phyloP scores from a whole-genome alignment of 2,888 invertebrate species.

The Lysandra bellargus region DNA sequence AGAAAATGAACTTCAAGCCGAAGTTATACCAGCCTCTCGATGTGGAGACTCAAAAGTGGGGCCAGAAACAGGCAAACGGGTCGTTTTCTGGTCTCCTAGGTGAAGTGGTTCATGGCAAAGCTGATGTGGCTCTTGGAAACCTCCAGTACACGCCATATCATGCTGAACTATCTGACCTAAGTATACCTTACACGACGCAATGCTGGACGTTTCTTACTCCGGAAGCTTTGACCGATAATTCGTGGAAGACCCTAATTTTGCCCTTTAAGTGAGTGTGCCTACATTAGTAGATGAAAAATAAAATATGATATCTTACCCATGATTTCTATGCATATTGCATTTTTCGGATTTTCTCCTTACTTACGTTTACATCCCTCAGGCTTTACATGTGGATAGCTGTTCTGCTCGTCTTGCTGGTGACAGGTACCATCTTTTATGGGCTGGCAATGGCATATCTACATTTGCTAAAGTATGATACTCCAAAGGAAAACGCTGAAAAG shows the following conservation, averaged over 20 bases:
- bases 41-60: slow-evolving; percentile 84
- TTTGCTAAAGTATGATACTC: slow-evolving; percentile 52
- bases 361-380: slow-evolving; percentile 61
- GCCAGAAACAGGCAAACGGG: slow-evolving; percentile 81
- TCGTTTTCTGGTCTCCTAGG: slow-evolving; percentile 86
- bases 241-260: slow-evolving; percentile 90
- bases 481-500: slow-evolving; percentile 1
- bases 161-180: slow-evolving; percentile 85
- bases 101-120: slow-evolving; percentile 84
- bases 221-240: slow-evolving; percentile 88
- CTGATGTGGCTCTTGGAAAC: slow-evolving; percentile 88
- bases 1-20: slow-evolving; percentile 86
- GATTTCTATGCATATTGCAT: no score
- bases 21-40: slow-evolving; percentile 84
- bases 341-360: neutral
- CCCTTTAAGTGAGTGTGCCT: slow-evolving; percentile 84
- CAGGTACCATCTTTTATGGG: slow-evolving; percentile 83
- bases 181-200: slow-evolving; percentile 89
- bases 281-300: no score
- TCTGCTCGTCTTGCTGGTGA: slow-evolving; percentile 83
- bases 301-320: no score
- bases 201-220: slow-evolving; percentile 92
- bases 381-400: slow-evolving; percentile 88
- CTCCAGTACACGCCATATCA: slow-evolving; percentile 87
- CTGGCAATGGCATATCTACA: slow-evolving; percentile 82